A percentile compares a stretch with the other conserved stretches of the same genome.
Evolutionary conservation across 2,113 vertebrate species (phyloP).

Genomic region (Abramis brama): DNA sequence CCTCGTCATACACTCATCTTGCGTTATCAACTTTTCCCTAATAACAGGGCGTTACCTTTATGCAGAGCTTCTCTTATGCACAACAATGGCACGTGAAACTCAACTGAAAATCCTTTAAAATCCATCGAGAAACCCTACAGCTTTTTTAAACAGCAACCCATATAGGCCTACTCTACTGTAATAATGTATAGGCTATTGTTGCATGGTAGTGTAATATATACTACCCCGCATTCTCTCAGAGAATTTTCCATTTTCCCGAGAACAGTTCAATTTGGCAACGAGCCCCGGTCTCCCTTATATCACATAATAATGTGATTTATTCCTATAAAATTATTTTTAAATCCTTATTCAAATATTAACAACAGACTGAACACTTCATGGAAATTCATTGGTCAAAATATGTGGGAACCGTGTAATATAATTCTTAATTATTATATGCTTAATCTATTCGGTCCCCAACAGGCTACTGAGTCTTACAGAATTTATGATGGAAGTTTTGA

Average conservation of each 20-base stretch:
- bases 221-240: not conserved
- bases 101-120: not conserved
- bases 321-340: not conserved
- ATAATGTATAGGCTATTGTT: not conserved
- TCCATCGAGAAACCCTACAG: accelerated
- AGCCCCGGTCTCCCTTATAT: not conserved
- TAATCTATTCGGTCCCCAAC: not conserved
- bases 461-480: not conserved
- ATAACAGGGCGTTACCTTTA: not conserved
- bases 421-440: not conserved
- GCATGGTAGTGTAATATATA: not conserved
- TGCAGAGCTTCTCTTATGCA: not conserved
- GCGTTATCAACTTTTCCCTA: not conserved
- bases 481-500: not conserved
- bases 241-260: too few species aligned
- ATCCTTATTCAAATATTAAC: not conserved
- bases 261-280: too few species aligned
- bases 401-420: not conserved
- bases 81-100: not conserved
- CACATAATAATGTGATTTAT: not conserved
- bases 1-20: not conserved
- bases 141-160: not conserved
- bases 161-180: not conserved
- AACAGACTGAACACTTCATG: not conserved
- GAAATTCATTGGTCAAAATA: not conserved